Conservation (phyloP, 1,140 invertebrate species). For the Halictus rubicundus region DNA sequence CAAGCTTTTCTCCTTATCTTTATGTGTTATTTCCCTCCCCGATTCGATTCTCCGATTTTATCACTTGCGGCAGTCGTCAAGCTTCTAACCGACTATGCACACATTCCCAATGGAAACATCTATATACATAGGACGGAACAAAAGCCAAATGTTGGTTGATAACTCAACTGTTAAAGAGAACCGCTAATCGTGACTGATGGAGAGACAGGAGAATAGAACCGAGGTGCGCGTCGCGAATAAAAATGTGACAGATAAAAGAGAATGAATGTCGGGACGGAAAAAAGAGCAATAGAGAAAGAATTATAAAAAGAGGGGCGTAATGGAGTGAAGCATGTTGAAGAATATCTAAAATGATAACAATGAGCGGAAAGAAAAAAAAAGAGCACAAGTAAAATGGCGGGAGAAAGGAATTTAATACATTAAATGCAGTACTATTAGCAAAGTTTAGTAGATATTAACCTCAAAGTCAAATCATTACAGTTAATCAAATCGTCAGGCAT, state of each 20-base stretch:
- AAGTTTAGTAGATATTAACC: too few species aligned
- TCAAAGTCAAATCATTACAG: too few species aligned
- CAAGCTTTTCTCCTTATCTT: not conserved
- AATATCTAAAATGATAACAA: too few species aligned
- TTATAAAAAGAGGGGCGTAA: not conserved
- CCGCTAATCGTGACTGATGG: slow-evolving; percentile 18
- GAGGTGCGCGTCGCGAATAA: not conserved
- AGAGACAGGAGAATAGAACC: not conserved
- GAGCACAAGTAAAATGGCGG: too few species aligned
- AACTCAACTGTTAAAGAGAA: slow-evolving; percentile 42
- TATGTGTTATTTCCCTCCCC: slow-evolving; percentile 10
- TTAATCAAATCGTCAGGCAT: too few species aligned
- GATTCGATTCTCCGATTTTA: slow-evolving; percentile 12
- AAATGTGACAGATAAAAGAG: not conserved
- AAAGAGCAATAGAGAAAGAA: not conserved
- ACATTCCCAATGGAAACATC: slow-evolving; percentile 46
- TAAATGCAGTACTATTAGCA: too few species aligned
- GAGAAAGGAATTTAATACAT: too few species aligned
- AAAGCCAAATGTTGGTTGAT: slow-evolving; percentile 54
- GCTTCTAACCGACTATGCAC: slow-evolving; percentile 55
- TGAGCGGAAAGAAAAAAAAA: too few species aligned
- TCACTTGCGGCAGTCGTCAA: slow-evolving; percentile 29
- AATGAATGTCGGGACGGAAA: not conserved
- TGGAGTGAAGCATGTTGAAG: not conserved
- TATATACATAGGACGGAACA: slow-evolving; percentile 9